Base-by-base conservation (phyloP, 1,140 invertebrate species). In the Drosophila persimilis region DNA sequence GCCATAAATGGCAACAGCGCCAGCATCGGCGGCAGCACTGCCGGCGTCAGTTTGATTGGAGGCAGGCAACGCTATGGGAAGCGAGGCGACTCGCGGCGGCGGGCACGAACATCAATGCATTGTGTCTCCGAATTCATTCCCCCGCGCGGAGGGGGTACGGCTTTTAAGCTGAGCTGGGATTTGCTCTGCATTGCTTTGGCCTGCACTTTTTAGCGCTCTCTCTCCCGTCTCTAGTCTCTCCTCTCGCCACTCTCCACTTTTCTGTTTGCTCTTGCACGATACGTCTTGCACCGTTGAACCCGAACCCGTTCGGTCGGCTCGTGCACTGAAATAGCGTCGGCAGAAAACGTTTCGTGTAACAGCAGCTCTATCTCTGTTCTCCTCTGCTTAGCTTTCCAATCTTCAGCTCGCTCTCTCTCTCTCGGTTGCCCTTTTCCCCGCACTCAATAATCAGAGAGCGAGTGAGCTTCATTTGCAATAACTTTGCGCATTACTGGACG, bases 1-100 rank as follows among this genome's bases (percentile, higher is more conserved):
- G 81, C 81, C 81, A 88, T 86, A 86, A 86, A 86, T 86, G 81
- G 81, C 83, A 86, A 86, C 80, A 78, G 83, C 83, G 81, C 78
- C 76, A 69, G 72, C 70, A 26, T 26, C 29, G 8, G 31, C 31
- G 58, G 29, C 71, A 7, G 31, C 31, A 43, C 55, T 39, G 53
- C 60, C 70, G 77, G 43, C 67, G 81, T 76, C 69, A 63, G 47
- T 80, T 81, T 86, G 83, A 86, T 86, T 86, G 83, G 83, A 57
- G 80, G 81, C 77, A 77, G 57, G 57, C 62, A 48, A 63, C 77
- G 69, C 31, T 45, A 26, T 55, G 29, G 57, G 13, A 41, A 35
- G 31, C 9, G 9, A 3, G 31, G 31, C 8, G 31, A 39, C 35
- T 39, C 11, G 35, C 35, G 35, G 35, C 35, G 3, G 4, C 35